Evolutionary conservation across 2,888 invertebrate species (phyloP).

Genomic region (Sepiola atlantica): DNA sequence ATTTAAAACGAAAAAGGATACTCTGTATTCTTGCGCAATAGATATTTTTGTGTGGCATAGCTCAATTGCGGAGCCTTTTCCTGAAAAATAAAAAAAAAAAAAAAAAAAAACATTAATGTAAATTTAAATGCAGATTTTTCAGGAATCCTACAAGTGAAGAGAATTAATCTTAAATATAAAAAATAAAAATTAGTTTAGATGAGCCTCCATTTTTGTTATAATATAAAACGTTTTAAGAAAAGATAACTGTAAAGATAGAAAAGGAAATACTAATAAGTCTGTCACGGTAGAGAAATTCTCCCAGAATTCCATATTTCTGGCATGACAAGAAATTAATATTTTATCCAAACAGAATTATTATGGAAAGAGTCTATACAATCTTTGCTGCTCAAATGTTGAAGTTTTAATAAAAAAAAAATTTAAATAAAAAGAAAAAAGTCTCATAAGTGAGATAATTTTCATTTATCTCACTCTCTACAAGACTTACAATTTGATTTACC

Average conservation of each 20-base stretch:
- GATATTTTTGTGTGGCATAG: slow-evolving; percentile 10
- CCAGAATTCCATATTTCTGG: too few relatives aligned
- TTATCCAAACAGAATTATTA: too few relatives aligned
- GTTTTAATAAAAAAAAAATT: too few relatives aligned
- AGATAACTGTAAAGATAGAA: too few relatives aligned
- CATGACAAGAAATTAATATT: background rate
- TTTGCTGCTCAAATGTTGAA: too few relatives aligned
- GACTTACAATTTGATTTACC: background rate
- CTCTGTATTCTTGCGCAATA: background rate
- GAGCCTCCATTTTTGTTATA: too few relatives aligned
- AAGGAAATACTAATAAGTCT: too few relatives aligned
- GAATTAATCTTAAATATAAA: background rate
- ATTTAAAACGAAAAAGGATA: background rate
- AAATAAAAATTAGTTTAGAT: too few relatives aligned
- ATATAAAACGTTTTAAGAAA: too few relatives aligned
- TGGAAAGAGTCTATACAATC: too few relatives aligned
- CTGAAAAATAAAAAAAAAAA: background rate
- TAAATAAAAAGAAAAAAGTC: too few relatives aligned
- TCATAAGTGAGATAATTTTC: background rate
- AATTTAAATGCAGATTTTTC: background rate
- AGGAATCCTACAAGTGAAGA: background rate
- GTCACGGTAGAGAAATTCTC: too few relatives aligned
- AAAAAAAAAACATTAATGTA: background rate
- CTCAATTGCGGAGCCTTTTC: background rate
- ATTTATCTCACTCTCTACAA: background rate